Base-by-base conservation (phyloP, 2,113 vertebrate genomes). In the Siphamia tubifer region DNA sequence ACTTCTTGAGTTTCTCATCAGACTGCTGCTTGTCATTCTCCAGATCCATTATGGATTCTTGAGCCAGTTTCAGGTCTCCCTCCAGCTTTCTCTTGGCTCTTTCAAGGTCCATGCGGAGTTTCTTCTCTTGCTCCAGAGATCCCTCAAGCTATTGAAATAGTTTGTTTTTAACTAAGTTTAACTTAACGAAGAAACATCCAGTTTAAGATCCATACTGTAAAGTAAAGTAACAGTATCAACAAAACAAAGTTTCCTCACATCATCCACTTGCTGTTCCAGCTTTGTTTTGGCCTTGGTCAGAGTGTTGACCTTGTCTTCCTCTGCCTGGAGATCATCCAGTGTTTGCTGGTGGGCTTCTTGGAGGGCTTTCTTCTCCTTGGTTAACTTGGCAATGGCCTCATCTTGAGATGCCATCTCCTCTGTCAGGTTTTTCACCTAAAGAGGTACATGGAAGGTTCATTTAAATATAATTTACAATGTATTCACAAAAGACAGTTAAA, bases 81-180 rank as follows among this genome's bases (percentile, higher is more conserved):
- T 91, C 89, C 30, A 91, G 81, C 75, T 90, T 92, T 21, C 88
- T 89, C 74, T 91, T 91, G 68, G 87, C 87, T 84, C 93, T 88
- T 73, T 95, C 93, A 77, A 95, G 92, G 67, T 96, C 95, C 85
- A 95, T 82, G 4, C 92, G 90, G 0, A 93, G 89, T 80, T 95
- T 96, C 85, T 93, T 95, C 79, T 96, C 95, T 71, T 95, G 93
- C 62, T 96, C 94, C 38, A 96, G 80, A 31, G 94, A 94, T 17
- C 85, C 94, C 75, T 97, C 94, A 68, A 94, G 82, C 95, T 96
- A 15, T 12, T 1, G 58, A 12, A 54, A n/a, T n/a, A 12, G 13
- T 5, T 0, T 1, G 1, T 49, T 19, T 21, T 27, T 1, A 40
- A 20, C n/a, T 40, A 40, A 3, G 8, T 19, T 40, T n/a, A n/a